Base-by-base conservation (phyloP, 2,113 vertebrate genomes). In the Lasiurus cinereus region DNA sequence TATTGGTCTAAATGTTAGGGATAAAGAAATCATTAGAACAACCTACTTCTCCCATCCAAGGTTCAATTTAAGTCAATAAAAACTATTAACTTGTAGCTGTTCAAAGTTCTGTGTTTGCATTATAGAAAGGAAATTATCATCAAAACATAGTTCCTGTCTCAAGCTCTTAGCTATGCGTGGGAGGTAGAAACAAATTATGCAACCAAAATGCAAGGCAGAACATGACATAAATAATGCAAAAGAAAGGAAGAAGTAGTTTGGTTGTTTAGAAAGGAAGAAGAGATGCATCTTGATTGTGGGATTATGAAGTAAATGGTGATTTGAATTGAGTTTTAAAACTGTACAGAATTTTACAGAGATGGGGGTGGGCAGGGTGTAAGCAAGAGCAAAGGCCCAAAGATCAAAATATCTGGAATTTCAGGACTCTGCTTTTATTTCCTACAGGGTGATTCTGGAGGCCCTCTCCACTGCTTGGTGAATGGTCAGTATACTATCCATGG, bases 391-490 rank as follows among this genome's bases (percentile, higher is more conserved):
- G 24, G 11, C 15, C 18, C 50, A 69, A 72, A 87, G 36, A 83
- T 27, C 24, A 48, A 59, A 59, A 78, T 59, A 43, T 54, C 67
- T 88, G 21, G 29, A 46, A 36, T 62, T 82, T 87, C 43, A 84
- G 5, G 77, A 64, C 39, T 67, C 36, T 78, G 36, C 24, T 84
- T 52, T 33, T 96, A 5, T 5, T 10, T 39, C 64, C 21, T 14
- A 4, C 78, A 99, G 99, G 99, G 99, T 5, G 99, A 99, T 94
- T 99, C 99, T 6, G 99, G 99, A 0, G 99, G 99, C 3, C 99
- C 99, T 62, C 98, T 99, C 85, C 97, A 99, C 98, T 99, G 99
- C 87, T 94, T 70, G 1, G 98, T 99, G 56, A 97, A 95, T 0
- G 98, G 99, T 11, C 33, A 77, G 76, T 99, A 99, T 82, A 93